Evolutionary conservation across 2,888 invertebrate genomes (phyloP), one percentile per base, ranked within the genome.

Genomic region (Julus scanicus): DNA sequence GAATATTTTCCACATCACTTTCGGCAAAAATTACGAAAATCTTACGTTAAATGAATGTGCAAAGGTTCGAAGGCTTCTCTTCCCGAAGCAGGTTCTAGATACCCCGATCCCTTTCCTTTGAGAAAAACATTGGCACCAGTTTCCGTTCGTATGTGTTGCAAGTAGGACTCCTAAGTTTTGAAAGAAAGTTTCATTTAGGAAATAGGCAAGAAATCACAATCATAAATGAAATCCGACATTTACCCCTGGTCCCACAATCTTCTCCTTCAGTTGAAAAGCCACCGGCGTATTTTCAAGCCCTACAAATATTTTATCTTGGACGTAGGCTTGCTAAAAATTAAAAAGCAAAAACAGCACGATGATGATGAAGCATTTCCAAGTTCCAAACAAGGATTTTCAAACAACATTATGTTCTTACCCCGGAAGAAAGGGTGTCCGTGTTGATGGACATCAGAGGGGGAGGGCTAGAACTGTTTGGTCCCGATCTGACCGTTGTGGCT

Each of bases 281-380:
- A 95, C 94, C 48, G 96, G 95, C 87, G 95, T 95, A 93, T 95
- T 95, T 91, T 96, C 96, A 90, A 96, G 93, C 80, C 96, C 96
- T 90, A 96, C 94, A 90, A 95, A 95, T 90, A 96, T 94, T 93
- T 96, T 96, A 92, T 96, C 96, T 92, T 94, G 92, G 44, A 93
- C 89, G 87, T 92, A 90, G 87, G 91, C 90, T 39, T 91, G 88
- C 91, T 92, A 89, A 44, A 87, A 89, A 88, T 39, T 88, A 71
- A 63, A 84, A 29, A 29, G 29, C 29, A 29, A 29, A 29, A 29
- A 29, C 29, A 29, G 29, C 29, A 83, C 20, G 84, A 86, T 83
- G 86, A 29, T 5, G 37, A 87, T n/a, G 20, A 29, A 29, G 39
- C 2, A 40, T 84, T 49, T 49, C 17, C 49, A 8, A 86, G 17